A percentile compares a stretch with the other conserved stretches of the same genome.
phyloP scores from a whole-genome alignment of 2,888 invertebrate genomes.

The Cosmopolites sordidus region DNA sequence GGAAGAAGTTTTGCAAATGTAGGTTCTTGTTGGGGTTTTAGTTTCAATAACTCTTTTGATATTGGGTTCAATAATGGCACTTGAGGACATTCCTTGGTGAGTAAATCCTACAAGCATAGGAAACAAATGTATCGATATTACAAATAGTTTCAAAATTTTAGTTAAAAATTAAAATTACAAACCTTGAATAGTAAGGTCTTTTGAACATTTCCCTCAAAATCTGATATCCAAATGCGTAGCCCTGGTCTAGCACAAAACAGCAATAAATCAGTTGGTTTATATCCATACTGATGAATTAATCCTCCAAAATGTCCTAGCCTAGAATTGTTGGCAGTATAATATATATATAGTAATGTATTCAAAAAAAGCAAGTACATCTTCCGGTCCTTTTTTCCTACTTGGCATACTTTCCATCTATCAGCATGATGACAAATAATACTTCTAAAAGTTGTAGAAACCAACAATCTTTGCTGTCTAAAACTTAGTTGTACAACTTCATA shows the following conservation, averaged over 20 bases:
- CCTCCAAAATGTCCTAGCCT: constrained; percentile 64
- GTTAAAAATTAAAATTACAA: not conserved
- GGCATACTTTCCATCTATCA: constrained; percentile 64
- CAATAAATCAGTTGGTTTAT: constrained; percentile 49
- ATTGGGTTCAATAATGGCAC: constrained; percentile 72
- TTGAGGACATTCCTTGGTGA: constrained; percentile 51
- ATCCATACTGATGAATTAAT: constrained; percentile 55
- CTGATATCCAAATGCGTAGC: constrained; percentile 78
- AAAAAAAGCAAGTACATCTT: constrained; percentile 77
- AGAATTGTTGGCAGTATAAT: no score
- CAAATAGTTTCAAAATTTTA: not conserved
- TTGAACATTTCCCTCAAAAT: constrained; percentile 69
- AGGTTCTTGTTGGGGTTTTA: constrained; percentile 51
- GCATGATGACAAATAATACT: constrained; percentile 72
- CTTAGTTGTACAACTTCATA: constrained; percentile 82
- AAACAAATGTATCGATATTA: no score
- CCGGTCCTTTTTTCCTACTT: constrained; percentile 83
- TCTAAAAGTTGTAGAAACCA: constrained; percentile 80
- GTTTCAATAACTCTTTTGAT: constrained; percentile 43
- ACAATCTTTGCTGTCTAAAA: constrained; percentile 66
- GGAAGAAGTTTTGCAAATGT: constrained; percentile 63
- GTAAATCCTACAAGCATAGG: constrained; percentile 39
- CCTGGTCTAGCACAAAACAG: constrained; percentile 80
- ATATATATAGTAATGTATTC: no score
- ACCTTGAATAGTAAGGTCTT: constrained; percentile 78